Percentiles rank a stretch among this genome's conserved stretches.
phyloP scores from a whole-genome alignment of 2,888 invertebrate genomes.

The Pandemis corylana region DNA sequence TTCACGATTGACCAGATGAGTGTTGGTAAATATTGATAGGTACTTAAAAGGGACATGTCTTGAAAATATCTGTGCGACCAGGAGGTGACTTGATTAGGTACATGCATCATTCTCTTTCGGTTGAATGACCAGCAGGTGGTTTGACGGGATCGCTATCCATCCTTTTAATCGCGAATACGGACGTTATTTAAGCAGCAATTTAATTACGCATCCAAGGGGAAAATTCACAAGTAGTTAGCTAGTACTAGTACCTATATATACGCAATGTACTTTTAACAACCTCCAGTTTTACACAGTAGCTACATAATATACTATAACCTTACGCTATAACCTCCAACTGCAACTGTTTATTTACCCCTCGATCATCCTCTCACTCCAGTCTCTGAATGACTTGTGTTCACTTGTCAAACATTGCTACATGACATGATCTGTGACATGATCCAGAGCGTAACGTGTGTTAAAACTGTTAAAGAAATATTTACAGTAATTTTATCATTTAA shows the following conservation, averaged over 20 bases:
- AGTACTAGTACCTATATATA: background rate
- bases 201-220: no score
- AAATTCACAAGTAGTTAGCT: no score
- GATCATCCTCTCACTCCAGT: constrained; percentile 12
- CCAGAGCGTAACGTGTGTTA: constrained; percentile 4
- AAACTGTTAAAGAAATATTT: background rate
- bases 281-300: background rate
- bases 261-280: background rate
- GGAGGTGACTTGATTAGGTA: no score
- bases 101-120: no score
- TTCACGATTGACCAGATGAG: no score
- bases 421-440: constrained; percentile 4
- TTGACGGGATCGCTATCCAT: no score
- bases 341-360: constrained; percentile 26
- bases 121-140: no score
- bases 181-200: no score
- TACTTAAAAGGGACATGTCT: no score
- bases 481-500: background rate
- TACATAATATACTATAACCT: background rate
- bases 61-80: no score
- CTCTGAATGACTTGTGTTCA: constrained; percentile 1
- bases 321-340: background rate
- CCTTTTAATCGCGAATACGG: no score
- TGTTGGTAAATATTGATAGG: no score
- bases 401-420: background rate